A percentile compares a stretch with the other conserved stretches of the same genome.
These are phyloP conservation scores for Ochlodes sylvanus DNA, from an alignment of 2,888 invertebrate genomes.

Conservation along the genomic window DNA sequence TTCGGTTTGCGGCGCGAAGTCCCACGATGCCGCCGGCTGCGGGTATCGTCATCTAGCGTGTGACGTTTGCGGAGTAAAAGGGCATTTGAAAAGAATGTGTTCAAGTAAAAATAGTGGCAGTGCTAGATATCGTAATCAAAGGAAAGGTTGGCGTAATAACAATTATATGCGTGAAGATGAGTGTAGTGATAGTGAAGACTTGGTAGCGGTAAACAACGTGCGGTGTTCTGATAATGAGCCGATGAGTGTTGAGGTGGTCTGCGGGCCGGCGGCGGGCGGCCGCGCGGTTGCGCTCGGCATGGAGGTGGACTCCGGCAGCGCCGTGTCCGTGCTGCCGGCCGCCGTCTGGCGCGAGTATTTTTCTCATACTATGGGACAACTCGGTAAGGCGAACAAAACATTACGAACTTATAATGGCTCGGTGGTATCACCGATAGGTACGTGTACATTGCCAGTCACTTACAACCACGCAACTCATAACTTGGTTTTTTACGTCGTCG, in stretches of 20 bases:
- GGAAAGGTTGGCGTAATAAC: slow-evolving; percentile 1
- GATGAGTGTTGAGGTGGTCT: slow-evolving; percentile 5
- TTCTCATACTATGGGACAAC: not conserved
- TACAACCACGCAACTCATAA: not conserved
- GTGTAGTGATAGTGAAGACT: slow-evolving; percentile 9
- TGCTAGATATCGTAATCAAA: not conserved
- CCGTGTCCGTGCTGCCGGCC: slow-evolving; percentile 16
- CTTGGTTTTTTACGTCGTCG: slow-evolving; percentile 2
- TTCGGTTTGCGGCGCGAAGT: not conserved
- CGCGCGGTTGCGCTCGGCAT: not conserved
- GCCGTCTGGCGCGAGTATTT: slow-evolving; percentile 8
- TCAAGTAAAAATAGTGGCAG: not conserved
- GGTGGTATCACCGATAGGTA: not conserved
- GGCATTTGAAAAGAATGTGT: not conserved
- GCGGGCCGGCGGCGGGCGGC: not conserved
- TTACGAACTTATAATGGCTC: slow-evolving; percentile 13
- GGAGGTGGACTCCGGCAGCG: slow-evolving; percentile 17
- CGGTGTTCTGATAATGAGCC: slow-evolving; percentile 6
- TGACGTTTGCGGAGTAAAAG: not conserved
- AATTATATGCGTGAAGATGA: too few species aligned
- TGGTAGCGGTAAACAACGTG: slow-evolving; percentile 3
- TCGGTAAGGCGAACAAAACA: slow-evolving; percentile 11
- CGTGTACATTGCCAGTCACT: slow-evolving; percentile 4
- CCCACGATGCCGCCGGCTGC: not conserved
- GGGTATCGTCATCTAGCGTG: slow-evolving; percentile 2